A percentile compares a stretch with the other conserved stretches of the same genome.
Evolutionary conservation across 1,140 invertebrate species (phyloP).

Genomic region (Caenorhabditis inopinata): DNA sequence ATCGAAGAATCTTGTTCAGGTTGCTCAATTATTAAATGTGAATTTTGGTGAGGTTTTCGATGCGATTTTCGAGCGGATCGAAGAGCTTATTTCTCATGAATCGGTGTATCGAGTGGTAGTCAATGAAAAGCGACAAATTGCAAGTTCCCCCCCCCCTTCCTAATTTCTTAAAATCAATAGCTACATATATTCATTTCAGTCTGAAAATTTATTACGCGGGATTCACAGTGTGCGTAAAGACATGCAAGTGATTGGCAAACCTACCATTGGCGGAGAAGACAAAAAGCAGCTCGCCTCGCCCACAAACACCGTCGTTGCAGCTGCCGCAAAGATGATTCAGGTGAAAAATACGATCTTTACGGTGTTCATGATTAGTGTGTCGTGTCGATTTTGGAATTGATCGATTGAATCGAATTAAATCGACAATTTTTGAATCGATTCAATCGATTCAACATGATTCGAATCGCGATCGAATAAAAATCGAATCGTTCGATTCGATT

Average conservation of each 20-base stretch:
- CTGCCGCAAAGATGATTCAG: slow-evolving; percentile 9
- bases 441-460: too few species aligned
- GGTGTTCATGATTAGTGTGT: too few species aligned
- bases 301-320: not conserved
- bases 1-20: too few species aligned
- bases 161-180: not conserved
- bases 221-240: not conserved
- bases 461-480: too few species aligned
- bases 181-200: not conserved
- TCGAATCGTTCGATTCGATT: too few species aligned
- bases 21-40: not conserved
- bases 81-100: slow-evolving; percentile 2
- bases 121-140: not conserved
- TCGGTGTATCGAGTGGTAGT: not conserved
- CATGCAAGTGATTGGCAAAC: not conserved
- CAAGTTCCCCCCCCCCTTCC: not conserved
- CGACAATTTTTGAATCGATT: too few species aligned
- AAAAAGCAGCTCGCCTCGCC: not conserved
- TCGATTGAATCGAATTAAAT: too few species aligned
- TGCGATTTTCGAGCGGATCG: not conserved
- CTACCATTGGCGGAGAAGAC: not conserved
- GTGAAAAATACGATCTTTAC: not conserved
- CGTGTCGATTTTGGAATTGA: too few species aligned
- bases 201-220: not conserved
- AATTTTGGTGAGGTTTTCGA: not conserved